Conservation (phyloP, 2,888 invertebrate genomes). For the Scaptomyza parva region DNA sequence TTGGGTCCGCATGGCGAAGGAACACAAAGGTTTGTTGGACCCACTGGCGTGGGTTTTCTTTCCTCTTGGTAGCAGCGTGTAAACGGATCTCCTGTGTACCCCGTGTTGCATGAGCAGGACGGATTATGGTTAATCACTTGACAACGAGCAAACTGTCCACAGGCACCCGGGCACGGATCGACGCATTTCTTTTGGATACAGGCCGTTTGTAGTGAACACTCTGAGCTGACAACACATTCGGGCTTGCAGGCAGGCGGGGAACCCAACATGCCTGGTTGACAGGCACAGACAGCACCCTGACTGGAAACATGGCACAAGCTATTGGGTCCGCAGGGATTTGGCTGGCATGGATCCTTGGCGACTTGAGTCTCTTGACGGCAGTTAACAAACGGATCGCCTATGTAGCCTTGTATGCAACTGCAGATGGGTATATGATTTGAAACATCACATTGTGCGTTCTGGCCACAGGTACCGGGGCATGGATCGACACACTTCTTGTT, state of each 20-base stretch:
- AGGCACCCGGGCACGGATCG: constrained; percentile 90
- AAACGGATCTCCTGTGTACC: constrained; percentile 91
- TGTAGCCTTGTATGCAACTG: constrained; percentile 89
- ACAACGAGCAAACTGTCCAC: constrained; percentile 90
- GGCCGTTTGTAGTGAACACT: constrained; percentile 89
- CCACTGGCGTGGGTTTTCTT: constrained; percentile 83
- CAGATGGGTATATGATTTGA: constrained; percentile 93
- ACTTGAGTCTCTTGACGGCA: constrained; percentile 86
- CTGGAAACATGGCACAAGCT: constrained; percentile 86
- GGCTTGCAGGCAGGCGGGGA: constrained; percentile 91
- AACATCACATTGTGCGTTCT: constrained; percentile 93
- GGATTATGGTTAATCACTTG: constrained; percentile 91
- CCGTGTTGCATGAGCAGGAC: constrained; percentile 89
- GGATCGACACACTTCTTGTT: constrained; percentile 94
- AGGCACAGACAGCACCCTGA: constrained; percentile 91
- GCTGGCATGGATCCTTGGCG: constrained; percentile 84
- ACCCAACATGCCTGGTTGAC: constrained; percentile 89
- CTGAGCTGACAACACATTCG: constrained; percentile 91
- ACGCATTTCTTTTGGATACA: constrained; percentile 91
- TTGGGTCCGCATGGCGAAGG: constrained; percentile 89
- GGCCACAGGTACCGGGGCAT: constrained; percentile 92
- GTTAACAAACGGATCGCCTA: constrained; percentile 91
- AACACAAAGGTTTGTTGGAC: constrained; percentile 86
- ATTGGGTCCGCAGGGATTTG: constrained; percentile 86
- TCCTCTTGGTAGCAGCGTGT: constrained; percentile 87